phyloP scores from a whole-genome alignment of 2,113 vertebrate genomes.

The Coryphaenoides rupestris region DNA sequence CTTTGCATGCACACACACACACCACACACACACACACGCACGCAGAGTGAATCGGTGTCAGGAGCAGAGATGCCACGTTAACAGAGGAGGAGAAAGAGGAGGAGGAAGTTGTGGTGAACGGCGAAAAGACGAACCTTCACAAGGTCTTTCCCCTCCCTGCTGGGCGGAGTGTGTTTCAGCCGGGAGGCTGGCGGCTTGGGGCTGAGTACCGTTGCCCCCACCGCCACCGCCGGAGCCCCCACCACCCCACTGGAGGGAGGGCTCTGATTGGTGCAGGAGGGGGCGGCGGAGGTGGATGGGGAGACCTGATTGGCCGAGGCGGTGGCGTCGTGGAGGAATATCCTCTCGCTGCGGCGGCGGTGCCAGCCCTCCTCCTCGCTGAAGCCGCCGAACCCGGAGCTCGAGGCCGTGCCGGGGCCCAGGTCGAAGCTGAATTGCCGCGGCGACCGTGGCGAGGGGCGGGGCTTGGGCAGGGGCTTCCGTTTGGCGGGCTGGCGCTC shows the following conservation, averaged over 20 bases:
- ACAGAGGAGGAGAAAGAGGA: constrained; percentile 21
- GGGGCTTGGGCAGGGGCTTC: constrained; percentile 77
- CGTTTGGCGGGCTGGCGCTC: constrained; percentile 79
- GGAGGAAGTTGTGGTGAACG: neutral
- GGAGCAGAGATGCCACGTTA: constrained; percentile 15
- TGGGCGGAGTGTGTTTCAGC: constrained; percentile 69
- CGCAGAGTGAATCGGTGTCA: constrained; percentile 24
- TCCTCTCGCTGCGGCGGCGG: constrained; percentile 89
- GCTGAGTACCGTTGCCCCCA: constrained; percentile 40
- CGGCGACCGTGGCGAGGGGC: constrained; percentile 75
- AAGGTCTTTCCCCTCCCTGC: constrained; percentile 74
- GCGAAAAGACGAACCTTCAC: constrained; percentile 60
- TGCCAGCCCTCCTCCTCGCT: constrained; percentile 93
- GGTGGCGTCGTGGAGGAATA: constrained; percentile 90
- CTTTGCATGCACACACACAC: no score
- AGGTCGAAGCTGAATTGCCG: constrained; percentile 84
- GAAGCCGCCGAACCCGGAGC: constrained; percentile 49
- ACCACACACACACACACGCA: no score
- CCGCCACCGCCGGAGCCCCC: no score
- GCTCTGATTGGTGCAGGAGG: constrained; percentile 46
- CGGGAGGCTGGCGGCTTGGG: constrained; percentile 76
- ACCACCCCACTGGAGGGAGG: no score
- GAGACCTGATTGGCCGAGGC: constrained; percentile 62
- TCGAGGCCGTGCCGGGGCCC: constrained; percentile 62
- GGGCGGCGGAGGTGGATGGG: constrained; percentile 28